phyloP scores from a whole-genome alignment of 2,797 vertebrate genomes.

The Hydrocynus forskahlii region DNA sequence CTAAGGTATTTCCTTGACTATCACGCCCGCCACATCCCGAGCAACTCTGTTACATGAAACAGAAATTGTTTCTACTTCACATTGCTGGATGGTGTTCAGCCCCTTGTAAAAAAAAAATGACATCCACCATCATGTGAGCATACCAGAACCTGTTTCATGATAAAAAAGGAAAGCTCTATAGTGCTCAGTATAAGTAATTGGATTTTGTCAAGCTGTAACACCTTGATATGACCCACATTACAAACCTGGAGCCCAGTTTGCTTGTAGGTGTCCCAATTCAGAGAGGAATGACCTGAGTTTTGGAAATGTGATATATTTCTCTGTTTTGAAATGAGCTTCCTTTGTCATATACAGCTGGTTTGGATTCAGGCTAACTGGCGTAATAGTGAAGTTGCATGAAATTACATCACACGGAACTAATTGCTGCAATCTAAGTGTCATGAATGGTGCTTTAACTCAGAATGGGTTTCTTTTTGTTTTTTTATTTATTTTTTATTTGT shows the following conservation, averaged over 20 bases:
- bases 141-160: neutral
- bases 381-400: slow-evolving; percentile 4
- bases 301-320: neutral
- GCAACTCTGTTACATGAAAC: neutral
- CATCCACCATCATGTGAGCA: slow-evolving; percentile 10
- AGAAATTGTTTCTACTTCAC: neutral
- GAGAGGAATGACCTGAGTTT: neutral
- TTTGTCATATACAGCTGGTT: neutral
- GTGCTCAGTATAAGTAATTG: neutral
- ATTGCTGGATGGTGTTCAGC: neutral
- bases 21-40: neutral
- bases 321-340: neutral
- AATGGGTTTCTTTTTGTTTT: neutral
- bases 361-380: neutral
- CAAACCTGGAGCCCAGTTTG: neutral
- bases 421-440: neutral
- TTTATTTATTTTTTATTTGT: slow-evolving; percentile 2
- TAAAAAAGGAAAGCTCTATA: neutral
- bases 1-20: neutral
- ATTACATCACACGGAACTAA: neutral
- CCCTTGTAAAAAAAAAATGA: neutral
- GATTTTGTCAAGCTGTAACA: slow-evolving; percentile 11
- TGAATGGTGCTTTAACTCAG: neutral
- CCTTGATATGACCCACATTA: neutral
- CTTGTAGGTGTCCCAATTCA: neutral